phyloP scores from a whole-genome alignment of 2,797 vertebrate genomes.

The Myripristis murdjan region DNA sequence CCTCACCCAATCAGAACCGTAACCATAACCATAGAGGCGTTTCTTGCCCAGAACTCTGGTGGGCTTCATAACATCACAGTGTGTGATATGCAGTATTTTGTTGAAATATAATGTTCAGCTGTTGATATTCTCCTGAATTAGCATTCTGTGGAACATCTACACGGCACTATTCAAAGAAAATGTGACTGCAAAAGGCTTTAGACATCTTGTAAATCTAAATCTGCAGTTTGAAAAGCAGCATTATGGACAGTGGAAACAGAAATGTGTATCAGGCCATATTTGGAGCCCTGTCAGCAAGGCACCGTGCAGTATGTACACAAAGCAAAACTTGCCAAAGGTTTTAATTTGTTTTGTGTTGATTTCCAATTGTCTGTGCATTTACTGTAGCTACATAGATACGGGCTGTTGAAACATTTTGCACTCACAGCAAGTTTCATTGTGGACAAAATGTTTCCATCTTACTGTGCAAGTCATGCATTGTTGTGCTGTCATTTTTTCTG shows the following conservation, averaged over 20 bases:
- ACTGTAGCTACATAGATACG: constrained; percentile 26
- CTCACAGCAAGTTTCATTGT: constrained; percentile 35
- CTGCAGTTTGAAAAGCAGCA: background rate
- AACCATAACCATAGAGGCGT: no score
- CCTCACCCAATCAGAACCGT: no score
- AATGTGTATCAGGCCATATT: background rate
- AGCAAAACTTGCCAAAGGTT: constrained; percentile 61
- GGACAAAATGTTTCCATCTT: constrained; percentile 70
- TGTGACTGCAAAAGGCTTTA: no score
- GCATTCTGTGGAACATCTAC: no score
- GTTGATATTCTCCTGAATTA: no score
- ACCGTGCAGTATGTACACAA: constrained; percentile 25
- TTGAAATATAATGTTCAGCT: no score
- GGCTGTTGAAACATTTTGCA: constrained; percentile 69
- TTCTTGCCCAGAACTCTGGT: no score
- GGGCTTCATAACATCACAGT: no score
- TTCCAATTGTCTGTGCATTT: constrained; percentile 26
- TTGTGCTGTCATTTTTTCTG: constrained; percentile 49
- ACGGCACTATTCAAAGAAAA: no score
- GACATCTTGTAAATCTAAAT: background rate
- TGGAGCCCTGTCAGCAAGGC: background rate
- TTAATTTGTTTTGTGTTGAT: constrained; percentile 46
- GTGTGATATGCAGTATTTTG: no score
- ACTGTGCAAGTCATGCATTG: constrained; percentile 43
- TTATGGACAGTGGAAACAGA: background rate